Percentiles rank a stretch among this genome's conserved stretches.
Evolutionary conservation across 2,113 vertebrate genomes (phyloP).

Genomic region (Gymnarchus niloticus): DNA sequence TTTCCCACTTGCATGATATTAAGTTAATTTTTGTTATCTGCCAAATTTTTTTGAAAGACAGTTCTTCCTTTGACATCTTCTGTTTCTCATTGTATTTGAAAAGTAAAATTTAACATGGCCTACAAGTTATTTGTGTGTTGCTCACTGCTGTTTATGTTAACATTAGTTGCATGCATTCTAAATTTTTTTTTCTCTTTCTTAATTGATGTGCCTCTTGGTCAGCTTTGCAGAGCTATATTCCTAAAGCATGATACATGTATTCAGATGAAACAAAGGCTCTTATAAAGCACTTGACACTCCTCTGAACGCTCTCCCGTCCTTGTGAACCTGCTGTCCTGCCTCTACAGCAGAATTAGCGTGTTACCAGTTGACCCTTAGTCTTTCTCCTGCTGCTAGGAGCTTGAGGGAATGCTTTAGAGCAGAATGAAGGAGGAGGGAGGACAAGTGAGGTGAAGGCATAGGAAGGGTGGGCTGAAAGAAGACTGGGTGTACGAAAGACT

Average conservation of each 20-base stretch:
- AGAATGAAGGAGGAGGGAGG: too few relatives aligned
- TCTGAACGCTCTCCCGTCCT: not conserved
- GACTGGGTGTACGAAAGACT: not conserved
- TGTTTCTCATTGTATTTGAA: not conserved
- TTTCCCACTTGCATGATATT: not conserved
- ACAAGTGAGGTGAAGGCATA: not conserved
- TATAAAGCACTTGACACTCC: not conserved
- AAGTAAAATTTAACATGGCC: too few relatives aligned
- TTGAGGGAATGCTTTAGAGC: too few relatives aligned
- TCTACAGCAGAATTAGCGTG: not conserved
- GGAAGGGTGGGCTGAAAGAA: not conserved
- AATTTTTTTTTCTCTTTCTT: not conserved
- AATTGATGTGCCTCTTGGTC: not conserved
- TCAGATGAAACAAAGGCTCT: not conserved
- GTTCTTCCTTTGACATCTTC: not conserved
- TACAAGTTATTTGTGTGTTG: not conserved
- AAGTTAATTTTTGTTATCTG: not conserved
- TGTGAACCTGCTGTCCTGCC: not conserved
- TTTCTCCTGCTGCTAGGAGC: not conserved
- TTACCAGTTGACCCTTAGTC: not conserved
- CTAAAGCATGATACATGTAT: not conserved
- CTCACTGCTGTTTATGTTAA: not conserved
- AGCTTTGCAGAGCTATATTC: not conserved
- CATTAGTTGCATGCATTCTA: not conserved
- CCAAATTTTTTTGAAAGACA: not conserved